Conservation (phyloP, 37 sponge, comb jelly and placozoan genomes). For the Haliclona indistincta region DNA sequence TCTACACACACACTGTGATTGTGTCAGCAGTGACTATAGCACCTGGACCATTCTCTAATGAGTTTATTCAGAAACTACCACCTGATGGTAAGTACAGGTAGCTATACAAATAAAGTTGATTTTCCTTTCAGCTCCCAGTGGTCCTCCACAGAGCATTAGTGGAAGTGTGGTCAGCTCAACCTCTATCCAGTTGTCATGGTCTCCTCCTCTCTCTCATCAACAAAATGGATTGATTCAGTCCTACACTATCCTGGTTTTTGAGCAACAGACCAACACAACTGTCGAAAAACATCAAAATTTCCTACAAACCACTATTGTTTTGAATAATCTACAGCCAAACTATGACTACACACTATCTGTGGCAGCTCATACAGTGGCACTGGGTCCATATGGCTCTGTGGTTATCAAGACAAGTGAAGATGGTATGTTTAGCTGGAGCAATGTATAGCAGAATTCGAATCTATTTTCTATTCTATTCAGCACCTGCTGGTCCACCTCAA, state of each 20-base stretch:
- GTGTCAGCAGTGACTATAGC: conserved; percentile 42
- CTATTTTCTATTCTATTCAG: background rate
- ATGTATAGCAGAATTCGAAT: background rate
- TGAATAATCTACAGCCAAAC: conserved; percentile 14
- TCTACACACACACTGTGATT: conserved; percentile 8
- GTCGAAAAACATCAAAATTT: background rate
- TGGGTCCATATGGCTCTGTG: conserved; percentile 13
- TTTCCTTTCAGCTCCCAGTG: background rate
- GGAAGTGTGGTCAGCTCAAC: background rate
- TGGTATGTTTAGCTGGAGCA: conserved; percentile 1
- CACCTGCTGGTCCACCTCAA: conserved; percentile 3
- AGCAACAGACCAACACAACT: background rate
- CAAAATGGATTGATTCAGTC: conserved; percentile 24
- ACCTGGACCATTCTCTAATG: conserved; percentile 25
- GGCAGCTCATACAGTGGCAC: conserved; percentile 28
- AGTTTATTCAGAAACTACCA: background rate
- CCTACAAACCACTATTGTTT: background rate
- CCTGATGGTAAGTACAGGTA: conserved; percentile 9
- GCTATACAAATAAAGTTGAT: background rate
- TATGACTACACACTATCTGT: conserved; percentile 18
- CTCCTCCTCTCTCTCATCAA: background rate
- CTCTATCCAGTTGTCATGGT: conserved; percentile 6
- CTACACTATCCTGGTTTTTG: conserved; percentile 8
- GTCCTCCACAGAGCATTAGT: conserved; percentile 5
- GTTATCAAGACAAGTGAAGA: background rate